Evolutionary conservation across 1,140 invertebrate species (phyloP).

Genomic region (Diachasmimorpha longicaudata): DNA sequence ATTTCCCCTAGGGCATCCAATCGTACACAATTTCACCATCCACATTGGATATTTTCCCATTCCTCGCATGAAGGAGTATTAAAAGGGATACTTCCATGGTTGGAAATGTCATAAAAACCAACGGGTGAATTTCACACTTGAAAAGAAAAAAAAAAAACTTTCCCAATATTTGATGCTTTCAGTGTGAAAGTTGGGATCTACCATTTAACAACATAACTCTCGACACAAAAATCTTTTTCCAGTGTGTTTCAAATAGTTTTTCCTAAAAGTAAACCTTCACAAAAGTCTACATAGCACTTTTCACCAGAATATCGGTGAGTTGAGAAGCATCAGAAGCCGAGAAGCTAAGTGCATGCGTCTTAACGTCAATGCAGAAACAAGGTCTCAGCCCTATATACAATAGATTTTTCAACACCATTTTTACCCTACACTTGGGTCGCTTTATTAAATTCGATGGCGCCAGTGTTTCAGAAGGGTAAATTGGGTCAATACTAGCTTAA

Average conservation of each 20-base stretch:
- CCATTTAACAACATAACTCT: no score
- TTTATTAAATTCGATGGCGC: slow-evolving; percentile 10
- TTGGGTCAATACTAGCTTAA: slow-evolving; percentile 2
- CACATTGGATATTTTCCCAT: background rate
- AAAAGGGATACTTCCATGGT: no score
- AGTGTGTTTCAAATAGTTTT: no score
- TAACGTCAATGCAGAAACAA: background rate
- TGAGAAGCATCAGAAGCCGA: background rate
- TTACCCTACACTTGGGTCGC: background rate
- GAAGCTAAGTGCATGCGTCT: background rate
- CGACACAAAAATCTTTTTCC: no score
- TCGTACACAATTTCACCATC: background rate
- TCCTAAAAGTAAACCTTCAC: no score
- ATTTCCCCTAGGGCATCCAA: background rate
- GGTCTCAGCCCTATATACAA: background rate
- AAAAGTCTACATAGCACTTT: no score
- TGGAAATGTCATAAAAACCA: no score
- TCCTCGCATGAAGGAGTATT: no score
- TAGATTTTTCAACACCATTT: background rate
- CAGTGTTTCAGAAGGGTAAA: background rate
- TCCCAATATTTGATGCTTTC: no score
- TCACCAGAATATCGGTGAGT: background rate
- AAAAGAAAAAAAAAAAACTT: no score
- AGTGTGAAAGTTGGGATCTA: no score
- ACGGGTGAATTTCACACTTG: no score